phyloP scores from a whole-genome alignment of 2,888 invertebrate genomes.

The Lymantria monacha region DNA sequence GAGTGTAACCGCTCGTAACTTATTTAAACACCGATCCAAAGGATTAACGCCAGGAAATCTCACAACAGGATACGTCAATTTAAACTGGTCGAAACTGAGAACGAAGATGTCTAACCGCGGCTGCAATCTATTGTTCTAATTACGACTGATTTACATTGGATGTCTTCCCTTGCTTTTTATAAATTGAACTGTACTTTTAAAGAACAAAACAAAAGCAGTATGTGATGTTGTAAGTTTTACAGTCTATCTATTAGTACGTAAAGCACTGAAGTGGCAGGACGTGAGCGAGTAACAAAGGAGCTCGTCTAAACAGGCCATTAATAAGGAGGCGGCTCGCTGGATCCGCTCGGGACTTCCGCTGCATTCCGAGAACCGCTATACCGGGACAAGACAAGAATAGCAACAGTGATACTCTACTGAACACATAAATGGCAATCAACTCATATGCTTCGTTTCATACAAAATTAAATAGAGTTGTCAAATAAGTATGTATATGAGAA shows the following conservation, averaged over 20 bases:
- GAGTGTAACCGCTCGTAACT: slow-evolving; percentile 51
- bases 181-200: slow-evolving; percentile 12
- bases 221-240: slow-evolving; percentile 29
- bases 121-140: slow-evolving; percentile 46
- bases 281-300: slow-evolving; percentile 78
- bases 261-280: slow-evolving; percentile 63
- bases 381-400: slow-evolving; percentile 77
- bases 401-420: slow-evolving; percentile 48
- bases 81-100: slow-evolving; percentile 68
- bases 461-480: slow-evolving; percentile 4
- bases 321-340: slow-evolving; percentile 75
- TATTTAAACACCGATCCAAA: slow-evolving; percentile 59
- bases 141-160: slow-evolving; percentile 24
- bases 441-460: slow-evolving; percentile 16
- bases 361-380: slow-evolving; percentile 72
- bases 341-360: slow-evolving; percentile 72
- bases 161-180: slow-evolving; percentile 42
- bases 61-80: slow-evolving; percentile 79
- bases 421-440: slow-evolving; percentile 58
- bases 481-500: too few relatives aligned
- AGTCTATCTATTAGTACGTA: slow-evolving; percentile 36
- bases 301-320: slow-evolving; percentile 79
- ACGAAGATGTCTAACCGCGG: slow-evolving; percentile 50
- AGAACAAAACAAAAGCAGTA: slow-evolving; percentile 23
- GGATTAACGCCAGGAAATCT: slow-evolving; percentile 73